Base-by-base conservation (phyloP, 2,888 invertebrate species). In the Brachypalpus laphriformis region DNA sequence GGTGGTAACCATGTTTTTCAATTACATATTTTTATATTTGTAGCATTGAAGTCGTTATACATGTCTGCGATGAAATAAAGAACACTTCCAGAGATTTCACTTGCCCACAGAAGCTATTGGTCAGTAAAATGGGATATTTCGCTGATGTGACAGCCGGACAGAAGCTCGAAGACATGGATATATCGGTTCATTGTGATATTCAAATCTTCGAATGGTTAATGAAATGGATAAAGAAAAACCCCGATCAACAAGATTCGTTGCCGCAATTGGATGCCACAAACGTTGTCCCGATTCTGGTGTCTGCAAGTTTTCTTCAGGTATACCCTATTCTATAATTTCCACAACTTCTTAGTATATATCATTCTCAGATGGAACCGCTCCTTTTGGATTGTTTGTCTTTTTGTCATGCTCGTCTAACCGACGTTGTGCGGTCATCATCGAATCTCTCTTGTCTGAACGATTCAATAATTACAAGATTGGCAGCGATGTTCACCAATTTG, bases 201-300 rank as follows among this genome's bases (percentile, higher is more conserved):
- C 94, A 96, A 90, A 98, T 98, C 83, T 99, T 99, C 91, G 98
- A 98, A 89, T 98, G 98, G 98, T 93, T 99, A 66, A 98, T 98
- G 96, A 95, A 95, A 87, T 98, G 98, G 97, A 97, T 98, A n/a
- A 97, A 98, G 91, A 94, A 94, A 31, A 96, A 96, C 88, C 92
- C 93, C 0, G 93, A 94, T 80, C 31, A 88, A 77, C 42, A 77
- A 65, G 71, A 81, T 8, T 83, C 56, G 11, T n/a, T 59, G 16
- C 96, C 97, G 0, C 91, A 93, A 49, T 91, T 96, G 49, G 97
- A 98, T 90, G 93, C 96, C 0, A 94, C 94, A 89, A 98, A 97
- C 91, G 98, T 98, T 1, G 95, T 98, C 68, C 98, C 98, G 0
- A 96, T 99, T 66, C 93, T 98, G 81, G 97, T 98, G 0, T 98